phyloP scores from a whole-genome alignment of 2,113 vertebrate species.

The Onychostoma macrolepis region DNA sequence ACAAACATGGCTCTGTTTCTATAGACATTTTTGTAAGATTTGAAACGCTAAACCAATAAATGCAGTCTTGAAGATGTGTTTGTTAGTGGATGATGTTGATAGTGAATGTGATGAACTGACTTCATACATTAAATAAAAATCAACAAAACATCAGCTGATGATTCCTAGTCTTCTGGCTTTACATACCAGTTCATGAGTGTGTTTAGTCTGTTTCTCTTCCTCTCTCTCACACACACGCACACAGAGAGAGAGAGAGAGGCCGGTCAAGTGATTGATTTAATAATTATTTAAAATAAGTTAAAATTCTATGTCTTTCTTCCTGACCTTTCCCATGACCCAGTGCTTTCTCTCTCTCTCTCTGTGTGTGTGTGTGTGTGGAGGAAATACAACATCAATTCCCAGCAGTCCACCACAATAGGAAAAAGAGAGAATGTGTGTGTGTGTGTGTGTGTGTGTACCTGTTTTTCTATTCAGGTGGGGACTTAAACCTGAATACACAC shows the following conservation, averaged over 20 bases:
- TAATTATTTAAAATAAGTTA: not conserved
- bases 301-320: not conserved
- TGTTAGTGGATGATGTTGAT: not conserved
- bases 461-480: too few species aligned
- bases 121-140: not conserved
- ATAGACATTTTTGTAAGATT: not conserved
- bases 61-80: not conserved
- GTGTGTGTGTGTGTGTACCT: too few species aligned
- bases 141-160: not conserved
- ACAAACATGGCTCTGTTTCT: not conserved
- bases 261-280: not conserved
- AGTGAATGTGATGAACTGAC: not conserved
- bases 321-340: slow-evolving; percentile 19
- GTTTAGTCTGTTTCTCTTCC: slow-evolving; percentile 3
- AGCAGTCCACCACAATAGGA: not conserved
- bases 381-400: too few species aligned
- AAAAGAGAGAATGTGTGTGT: not conserved
- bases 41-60: not conserved
- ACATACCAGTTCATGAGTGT: not conserved
- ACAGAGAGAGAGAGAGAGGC: not conserved
- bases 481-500: too few species aligned
- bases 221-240: not conserved
- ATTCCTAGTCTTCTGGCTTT: not conserved
- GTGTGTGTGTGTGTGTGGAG: not conserved
- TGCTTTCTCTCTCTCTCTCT: not conserved